Evolutionary conservation across 2,113 vertebrate genomes (phyloP).

Genomic region (Aptenodytes forsteri): DNA sequence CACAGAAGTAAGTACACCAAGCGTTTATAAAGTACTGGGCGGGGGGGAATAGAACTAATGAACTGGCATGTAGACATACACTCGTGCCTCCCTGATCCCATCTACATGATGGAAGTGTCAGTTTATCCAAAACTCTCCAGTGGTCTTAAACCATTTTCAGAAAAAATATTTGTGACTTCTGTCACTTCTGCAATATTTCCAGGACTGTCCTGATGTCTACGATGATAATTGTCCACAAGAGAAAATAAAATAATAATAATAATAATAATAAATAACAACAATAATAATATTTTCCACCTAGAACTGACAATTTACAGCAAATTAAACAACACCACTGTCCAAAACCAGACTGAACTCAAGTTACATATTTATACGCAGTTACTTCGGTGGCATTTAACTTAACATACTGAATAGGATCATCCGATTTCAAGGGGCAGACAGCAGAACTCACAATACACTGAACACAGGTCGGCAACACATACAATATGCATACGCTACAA

Average conservation of each 20-base stretch:
- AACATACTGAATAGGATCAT: fast-evolving
- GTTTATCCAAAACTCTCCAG: background rate
- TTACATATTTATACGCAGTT: background rate
- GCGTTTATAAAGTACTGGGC: background rate
- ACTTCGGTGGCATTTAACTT: background rate
- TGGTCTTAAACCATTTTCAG: background rate
- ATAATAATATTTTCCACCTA: background rate
- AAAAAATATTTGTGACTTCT: background rate
- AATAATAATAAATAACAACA: no score
- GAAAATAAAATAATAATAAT: no score
- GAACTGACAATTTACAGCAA: background rate
- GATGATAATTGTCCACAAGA: background rate
- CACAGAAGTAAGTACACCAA: background rate
- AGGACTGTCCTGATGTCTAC: background rate
- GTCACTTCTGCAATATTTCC: background rate
- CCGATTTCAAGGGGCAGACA: background rate
- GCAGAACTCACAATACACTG: background rate
- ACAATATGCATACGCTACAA: background rate
- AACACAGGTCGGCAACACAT: background rate
- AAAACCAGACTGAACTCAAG: background rate
- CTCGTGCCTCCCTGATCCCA: background rate
- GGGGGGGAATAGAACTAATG: background rate
- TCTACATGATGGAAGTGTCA: fast-evolving
- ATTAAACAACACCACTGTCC: background rate
- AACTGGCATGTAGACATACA: background rate